Conservation (phyloP, 2,888 invertebrate genomes). For the Micoletzkya japonica region DNA sequence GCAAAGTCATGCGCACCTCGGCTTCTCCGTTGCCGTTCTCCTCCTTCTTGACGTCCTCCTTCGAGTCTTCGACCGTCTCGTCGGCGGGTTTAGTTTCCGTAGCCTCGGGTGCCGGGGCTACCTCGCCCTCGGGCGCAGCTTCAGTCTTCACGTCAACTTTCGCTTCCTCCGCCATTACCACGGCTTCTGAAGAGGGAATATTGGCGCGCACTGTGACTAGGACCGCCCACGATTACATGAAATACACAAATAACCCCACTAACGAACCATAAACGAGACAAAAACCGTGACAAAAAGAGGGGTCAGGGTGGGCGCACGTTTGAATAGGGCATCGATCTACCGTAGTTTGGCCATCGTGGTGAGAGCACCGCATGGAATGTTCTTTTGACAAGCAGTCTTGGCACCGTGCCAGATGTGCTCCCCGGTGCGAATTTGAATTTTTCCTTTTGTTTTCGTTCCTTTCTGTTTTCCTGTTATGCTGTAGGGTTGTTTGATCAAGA, state of each 20-base stretch:
- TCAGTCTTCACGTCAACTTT: constrained; percentile 8
- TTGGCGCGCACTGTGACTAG: too few species aligned
- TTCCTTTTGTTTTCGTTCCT: background rate
- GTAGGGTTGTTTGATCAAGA: too few species aligned
- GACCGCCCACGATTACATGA: too few species aligned
- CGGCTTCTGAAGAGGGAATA: constrained; percentile 6
- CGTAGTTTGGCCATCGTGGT: background rate
- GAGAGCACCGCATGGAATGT: background rate
- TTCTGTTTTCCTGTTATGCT: background rate
- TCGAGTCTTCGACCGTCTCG: too few species aligned
- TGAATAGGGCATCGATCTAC: background rate
- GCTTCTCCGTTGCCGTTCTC: constrained; percentile 8
- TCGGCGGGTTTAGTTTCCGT: constrained; percentile 1
- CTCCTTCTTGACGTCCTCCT: background rate
- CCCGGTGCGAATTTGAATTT: background rate
- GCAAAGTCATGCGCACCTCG: background rate
- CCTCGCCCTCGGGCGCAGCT: background rate
- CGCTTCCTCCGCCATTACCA: constrained; percentile 21
- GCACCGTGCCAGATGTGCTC: background rate
- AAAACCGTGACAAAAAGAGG: background rate
- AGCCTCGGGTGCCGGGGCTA: background rate
- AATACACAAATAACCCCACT: background rate
- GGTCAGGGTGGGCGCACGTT: background rate
- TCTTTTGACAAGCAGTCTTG: background rate
- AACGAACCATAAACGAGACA: background rate